These are phyloP conservation scores for Syndactyla subalaris DNA, from an alignment of 2,797 vertebrate species.

Conservation along the genomic window DNA sequence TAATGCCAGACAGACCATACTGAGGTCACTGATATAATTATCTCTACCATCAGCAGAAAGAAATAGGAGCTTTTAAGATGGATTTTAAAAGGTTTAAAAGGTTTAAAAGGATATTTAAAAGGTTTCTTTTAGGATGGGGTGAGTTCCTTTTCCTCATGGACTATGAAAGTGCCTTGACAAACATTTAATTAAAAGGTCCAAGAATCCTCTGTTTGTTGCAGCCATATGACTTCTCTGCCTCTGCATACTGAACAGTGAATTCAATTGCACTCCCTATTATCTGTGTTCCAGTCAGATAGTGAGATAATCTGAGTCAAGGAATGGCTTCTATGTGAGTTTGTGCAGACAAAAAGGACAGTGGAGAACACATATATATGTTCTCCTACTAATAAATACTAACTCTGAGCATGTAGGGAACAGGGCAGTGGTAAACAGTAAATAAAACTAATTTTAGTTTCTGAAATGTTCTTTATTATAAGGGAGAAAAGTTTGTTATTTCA, in stretches of 20 bases:
- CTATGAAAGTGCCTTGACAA: background rate
- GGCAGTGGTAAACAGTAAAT: constrained; percentile 14
- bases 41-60: background rate
- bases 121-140: background rate
- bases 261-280: background rate
- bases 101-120: no score
- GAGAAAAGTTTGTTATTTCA: background rate
- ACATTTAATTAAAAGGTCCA: background rate
- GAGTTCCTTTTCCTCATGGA: background rate
- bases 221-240: background rate
- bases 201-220: background rate
- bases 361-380: background rate
- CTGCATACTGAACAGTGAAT: background rate
- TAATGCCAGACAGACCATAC: fast-evolving
- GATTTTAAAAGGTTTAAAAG: no score
- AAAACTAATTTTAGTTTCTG: constrained; percentile 58
- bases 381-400: background rate
- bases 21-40: background rate
- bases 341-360: background rate
- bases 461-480: constrained; percentile 33
- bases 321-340: background rate
- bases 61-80: background rate
- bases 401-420: background rate
- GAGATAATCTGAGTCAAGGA: background rate
- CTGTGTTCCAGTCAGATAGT: background rate